phyloP scores from a whole-genome alignment of 2,888 invertebrate genomes.

The Acanthopleura granulata region DNA sequence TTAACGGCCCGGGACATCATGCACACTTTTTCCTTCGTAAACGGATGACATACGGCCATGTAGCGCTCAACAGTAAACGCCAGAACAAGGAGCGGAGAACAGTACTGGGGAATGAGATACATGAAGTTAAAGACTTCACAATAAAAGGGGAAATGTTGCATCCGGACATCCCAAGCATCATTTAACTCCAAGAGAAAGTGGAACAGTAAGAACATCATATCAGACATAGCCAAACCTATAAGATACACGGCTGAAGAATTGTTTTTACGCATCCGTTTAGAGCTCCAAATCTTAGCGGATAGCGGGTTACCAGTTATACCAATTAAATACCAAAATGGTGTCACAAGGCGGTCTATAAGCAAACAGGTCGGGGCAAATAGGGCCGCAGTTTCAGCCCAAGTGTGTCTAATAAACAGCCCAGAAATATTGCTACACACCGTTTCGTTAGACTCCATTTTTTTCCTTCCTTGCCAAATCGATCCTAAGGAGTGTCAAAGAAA shows the following conservation, averaged over 20 bases:
- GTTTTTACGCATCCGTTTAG: constrained; percentile 53
- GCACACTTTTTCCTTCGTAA: constrained; percentile 58
- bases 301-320: constrained; percentile 63
- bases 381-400: not conserved
- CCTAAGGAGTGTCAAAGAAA: too few species aligned
- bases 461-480: too few species aligned
- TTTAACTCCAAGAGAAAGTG: constrained; percentile 60
- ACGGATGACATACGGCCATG: constrained; percentile 60
- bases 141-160: constrained; percentile 46
- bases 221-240: constrained; percentile 59
- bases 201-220: constrained; percentile 56
- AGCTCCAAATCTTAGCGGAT: constrained; percentile 61
- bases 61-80: constrained; percentile 66
- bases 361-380: constrained; percentile 42
- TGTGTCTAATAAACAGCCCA: not conserved
- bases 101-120: constrained; percentile 60
- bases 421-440: not conserved
- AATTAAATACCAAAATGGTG: constrained; percentile 61
- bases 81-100: constrained; percentile 62
- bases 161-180: constrained; percentile 58
- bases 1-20: constrained; percentile 53
- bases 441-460: not conserved
- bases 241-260: constrained; percentile 66
- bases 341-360: constrained; percentile 53
- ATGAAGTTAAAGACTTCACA: constrained; percentile 63